Conservation (phyloP, 2,888 invertebrate species). For the Physocephala rufipes region DNA sequence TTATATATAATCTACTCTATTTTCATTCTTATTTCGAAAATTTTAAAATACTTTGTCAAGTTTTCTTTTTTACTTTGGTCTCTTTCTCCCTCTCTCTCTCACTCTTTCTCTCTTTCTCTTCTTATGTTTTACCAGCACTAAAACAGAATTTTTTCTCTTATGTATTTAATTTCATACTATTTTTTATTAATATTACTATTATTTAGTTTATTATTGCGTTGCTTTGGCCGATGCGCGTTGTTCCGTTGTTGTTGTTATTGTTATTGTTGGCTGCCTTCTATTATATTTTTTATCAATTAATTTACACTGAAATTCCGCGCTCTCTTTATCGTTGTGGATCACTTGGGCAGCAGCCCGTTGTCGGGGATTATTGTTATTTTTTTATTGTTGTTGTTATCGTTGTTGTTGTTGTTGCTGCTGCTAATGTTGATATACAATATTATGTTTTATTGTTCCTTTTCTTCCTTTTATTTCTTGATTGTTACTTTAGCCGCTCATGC, state of each 20-base stretch:
- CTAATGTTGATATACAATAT: neutral
- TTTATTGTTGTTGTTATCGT: neutral
- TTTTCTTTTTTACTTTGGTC: neutral
- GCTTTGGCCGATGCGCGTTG: neutral
- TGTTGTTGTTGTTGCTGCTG: neutral
- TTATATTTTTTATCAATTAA: constrained; percentile 35
- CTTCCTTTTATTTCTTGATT: too few relatives aligned
- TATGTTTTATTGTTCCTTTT: too few relatives aligned
- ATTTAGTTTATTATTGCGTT: constrained; percentile 7
- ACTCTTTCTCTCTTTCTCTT: neutral
- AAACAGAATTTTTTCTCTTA: neutral
- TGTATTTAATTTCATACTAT: neutral
- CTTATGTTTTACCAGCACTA: neutral
- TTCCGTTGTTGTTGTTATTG: constrained; percentile 14
- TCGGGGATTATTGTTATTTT: neutral
- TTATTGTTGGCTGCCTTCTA: constrained; percentile 20
- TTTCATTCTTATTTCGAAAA: too few relatives aligned
- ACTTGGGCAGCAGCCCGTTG: constrained; percentile 20
- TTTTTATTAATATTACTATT: constrained; percentile 1
- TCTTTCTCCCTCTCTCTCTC: constrained; percentile 5
- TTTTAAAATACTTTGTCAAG: neutral
- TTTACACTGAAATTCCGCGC: constrained; percentile 29
- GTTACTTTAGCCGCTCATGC: neutral
- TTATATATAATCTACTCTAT: neutral
- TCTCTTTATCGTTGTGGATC: constrained; percentile 18